Conservation (phyloP, 2,113 vertebrate genomes). For the Paramormyrops kingsleyae region DNA sequence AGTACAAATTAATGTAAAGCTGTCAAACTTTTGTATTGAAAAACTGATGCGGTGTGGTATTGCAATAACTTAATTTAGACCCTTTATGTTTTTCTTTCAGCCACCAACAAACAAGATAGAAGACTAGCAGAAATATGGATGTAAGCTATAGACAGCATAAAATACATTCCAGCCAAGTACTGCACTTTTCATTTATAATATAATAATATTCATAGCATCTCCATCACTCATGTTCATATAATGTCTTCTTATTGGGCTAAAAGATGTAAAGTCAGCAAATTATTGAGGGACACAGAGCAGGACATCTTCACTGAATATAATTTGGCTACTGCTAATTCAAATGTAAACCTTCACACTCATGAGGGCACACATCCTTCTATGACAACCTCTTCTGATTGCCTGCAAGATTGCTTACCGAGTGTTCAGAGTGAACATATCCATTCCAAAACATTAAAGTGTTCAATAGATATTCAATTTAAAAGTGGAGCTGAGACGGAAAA, state of each 20-base stretch:
- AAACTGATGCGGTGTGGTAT: background rate
- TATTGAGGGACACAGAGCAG: slow-evolving; percentile 13
- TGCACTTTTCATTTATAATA: background rate
- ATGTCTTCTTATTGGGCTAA: slow-evolving; percentile 10
- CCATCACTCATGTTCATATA: background rate
- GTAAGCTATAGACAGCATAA: background rate
- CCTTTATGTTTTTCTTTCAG: background rate
- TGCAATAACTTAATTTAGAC: background rate
- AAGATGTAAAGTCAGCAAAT: background rate
- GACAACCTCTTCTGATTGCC: background rate
- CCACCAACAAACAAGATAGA: background rate
- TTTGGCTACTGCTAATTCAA: slow-evolving; percentile 3
- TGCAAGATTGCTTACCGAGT: background rate
- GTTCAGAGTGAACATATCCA: background rate
- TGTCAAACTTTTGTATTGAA: background rate
- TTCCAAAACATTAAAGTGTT: slow-evolving; percentile 1
- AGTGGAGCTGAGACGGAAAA: background rate
- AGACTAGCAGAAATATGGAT: background rate
- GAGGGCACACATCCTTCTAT: slow-evolving; percentile 4
- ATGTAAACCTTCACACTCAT: slow-evolving; percentile 6
- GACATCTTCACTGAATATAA: slow-evolving; percentile 17
- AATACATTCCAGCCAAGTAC: background rate
- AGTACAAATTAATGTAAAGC: background rate
- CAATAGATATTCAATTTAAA: background rate
- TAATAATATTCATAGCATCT: background rate